Percentiles rank a stretch among this genome's conserved stretches.
Evolutionary conservation across 2,797 vertebrate genomes (phyloP).

Genomic region (Pampus argenteus): DNA sequence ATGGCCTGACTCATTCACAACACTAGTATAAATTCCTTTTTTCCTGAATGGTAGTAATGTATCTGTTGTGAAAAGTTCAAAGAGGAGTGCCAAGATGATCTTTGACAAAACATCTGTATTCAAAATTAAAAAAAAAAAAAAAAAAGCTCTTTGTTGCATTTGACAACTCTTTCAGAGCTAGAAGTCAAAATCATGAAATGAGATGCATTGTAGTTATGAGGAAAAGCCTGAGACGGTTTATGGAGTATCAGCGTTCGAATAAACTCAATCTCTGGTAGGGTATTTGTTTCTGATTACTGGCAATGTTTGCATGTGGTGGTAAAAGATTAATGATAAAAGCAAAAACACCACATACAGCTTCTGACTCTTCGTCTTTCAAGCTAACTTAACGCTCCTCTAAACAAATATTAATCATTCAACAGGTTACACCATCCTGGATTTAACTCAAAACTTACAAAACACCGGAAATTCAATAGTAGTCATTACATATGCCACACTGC

Average conservation of each 20-base stretch:
- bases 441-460: constrained; percentile 40
- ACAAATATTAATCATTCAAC: constrained; percentile 57
- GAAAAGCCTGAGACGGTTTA: constrained; percentile 30
- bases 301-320: neutral
- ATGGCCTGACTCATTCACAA: constrained; percentile 60
- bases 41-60: constrained; percentile 51
- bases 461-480: constrained; percentile 23
- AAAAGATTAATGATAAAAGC: neutral
- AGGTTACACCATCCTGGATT: constrained; percentile 59
- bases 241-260: constrained; percentile 28
- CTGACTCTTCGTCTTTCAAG: neutral
- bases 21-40: constrained; percentile 33
- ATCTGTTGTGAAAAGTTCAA: constrained; percentile 38
- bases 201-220: constrained; percentile 34
- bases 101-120: constrained; percentile 32
- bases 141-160: constrained; percentile 26
- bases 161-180: constrained; percentile 37
- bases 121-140: neutral
- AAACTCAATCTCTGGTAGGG: constrained; percentile 15
- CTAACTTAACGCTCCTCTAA: neutral
- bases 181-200: constrained; percentile 36
- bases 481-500: neutral
- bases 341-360: constrained; percentile 14
- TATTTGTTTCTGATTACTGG: constrained; percentile 31
- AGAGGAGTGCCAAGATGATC: constrained; percentile 32